These are phyloP conservation scores for Drosophila formosana DNA, from an alignment of 2,888 invertebrate species.

Conservation along the genomic window DNA sequence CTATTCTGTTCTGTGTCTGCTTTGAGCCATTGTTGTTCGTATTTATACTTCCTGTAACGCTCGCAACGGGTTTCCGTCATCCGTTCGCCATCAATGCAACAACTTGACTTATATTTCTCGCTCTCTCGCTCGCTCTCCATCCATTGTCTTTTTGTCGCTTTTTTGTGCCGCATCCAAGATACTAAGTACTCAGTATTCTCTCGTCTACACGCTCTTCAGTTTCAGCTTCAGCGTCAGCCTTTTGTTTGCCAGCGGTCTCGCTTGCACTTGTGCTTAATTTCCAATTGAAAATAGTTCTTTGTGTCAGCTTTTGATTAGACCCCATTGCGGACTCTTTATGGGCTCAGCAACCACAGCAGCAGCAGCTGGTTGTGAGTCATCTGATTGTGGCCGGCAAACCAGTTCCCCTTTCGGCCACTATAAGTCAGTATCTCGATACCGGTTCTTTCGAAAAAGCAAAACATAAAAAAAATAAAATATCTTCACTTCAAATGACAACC, in stretches of 20 bases:
- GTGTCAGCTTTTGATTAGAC: constrained; percentile 69
- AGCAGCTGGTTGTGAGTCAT: constrained; percentile 46
- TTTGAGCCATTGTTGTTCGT: constrained; percentile 10
- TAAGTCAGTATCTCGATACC: constrained; percentile 27
- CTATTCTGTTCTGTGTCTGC: neutral
- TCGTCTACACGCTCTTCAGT: neutral
- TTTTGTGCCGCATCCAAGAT: neutral
- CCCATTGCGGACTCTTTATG: constrained; percentile 13
- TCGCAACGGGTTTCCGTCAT: constrained; percentile 29
- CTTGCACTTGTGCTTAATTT: constrained; percentile 50
- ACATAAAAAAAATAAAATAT: constrained; percentile 9
- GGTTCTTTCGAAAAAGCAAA: constrained; percentile 36
- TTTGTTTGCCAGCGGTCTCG: constrained; percentile 44
- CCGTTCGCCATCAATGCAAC: constrained; percentile 40
- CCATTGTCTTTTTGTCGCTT: constrained; percentile 15
- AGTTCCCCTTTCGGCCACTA: constrained; percentile 49
- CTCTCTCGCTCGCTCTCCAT: constrained; percentile 3
- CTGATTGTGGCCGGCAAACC: constrained; percentile 54
- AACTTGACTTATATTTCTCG: constrained; percentile 47
- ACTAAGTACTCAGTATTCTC: neutral
- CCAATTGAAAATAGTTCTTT: constrained; percentile 66
- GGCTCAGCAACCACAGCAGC: constrained; percentile 42
- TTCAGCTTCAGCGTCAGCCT: constrained; percentile 1
- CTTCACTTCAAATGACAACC: constrained; percentile 36
- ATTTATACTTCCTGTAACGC: constrained; percentile 28